A percentile compares a stretch with the other conserved stretches of the same genome.
Evolutionary conservation across 2,888 invertebrate genomes (phyloP).

Genomic region (Penaeus monodon): DNA sequence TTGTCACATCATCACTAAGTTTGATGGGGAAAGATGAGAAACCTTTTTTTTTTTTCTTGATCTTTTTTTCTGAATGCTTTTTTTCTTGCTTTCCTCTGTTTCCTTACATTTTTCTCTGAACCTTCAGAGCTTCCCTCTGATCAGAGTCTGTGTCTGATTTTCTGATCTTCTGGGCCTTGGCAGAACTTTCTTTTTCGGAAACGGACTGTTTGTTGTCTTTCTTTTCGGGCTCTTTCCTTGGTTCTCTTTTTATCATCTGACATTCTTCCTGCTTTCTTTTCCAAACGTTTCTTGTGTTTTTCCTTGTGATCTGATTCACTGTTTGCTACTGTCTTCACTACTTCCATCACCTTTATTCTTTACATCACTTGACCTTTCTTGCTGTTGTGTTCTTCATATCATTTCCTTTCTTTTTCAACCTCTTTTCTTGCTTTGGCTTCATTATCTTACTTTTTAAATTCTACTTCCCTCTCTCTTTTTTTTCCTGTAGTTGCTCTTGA

Average conservation of each 20-base stretch:
- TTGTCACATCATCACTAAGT: slow-evolving; percentile 13
- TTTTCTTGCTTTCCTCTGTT: slow-evolving; percentile 36
- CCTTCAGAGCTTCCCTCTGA: neutral
- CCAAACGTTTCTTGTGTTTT: neutral
- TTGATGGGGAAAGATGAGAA: neutral
- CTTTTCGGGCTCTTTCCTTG: neutral
- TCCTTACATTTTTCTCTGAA: slow-evolving; percentile 35
- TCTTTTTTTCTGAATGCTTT: slow-evolving; percentile 11
- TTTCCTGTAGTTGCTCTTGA: neutral
- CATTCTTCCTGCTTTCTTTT: neutral
- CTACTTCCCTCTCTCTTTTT: neutral
- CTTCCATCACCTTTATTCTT: too few species aligned
- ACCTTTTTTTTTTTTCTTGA: neutral
- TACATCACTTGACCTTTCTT: too few species aligned
- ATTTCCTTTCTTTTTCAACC: neutral
- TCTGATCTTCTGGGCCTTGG: neutral
- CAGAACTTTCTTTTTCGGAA: neutral
- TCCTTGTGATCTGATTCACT: neutral
- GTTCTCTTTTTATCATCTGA: neutral
- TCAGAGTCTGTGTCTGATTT: neutral
- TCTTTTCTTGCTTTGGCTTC: neutral
- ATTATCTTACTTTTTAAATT: neutral
- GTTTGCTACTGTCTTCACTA: too few species aligned
- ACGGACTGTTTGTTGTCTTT: neutral
- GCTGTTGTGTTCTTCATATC: neutral